Base-by-base conservation (phyloP, 1,140 invertebrate species). In the Papilio polyxenes region DNA sequence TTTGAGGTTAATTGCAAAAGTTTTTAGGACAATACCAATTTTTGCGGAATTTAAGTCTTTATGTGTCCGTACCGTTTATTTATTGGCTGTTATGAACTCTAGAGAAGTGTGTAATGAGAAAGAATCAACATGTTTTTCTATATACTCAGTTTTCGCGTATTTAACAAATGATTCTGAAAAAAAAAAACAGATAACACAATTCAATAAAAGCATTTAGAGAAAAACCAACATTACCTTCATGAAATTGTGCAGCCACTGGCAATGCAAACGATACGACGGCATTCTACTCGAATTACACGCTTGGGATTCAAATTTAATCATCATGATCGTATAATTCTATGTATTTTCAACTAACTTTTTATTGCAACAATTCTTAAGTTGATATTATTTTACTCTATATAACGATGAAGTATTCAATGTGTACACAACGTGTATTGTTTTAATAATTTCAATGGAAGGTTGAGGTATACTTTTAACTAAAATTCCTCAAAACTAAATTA, bases 1-100 rank as follows among this genome's bases (percentile, higher is more conserved):
- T 80, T n/a, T 80, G 2, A 69, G 59, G 37, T 76, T 69, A 80
- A 80, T 69, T 48, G 78, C 40, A n/a, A 65, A 80, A 80, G 56
- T 80, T 80, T 80, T 62, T 40, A 40, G 15, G 20, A 65, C 44
- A 48, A 48, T 69, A 40, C 56, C 8, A 49, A 40, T 80, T 80
- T 80, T 80, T 80, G 59, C 44, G 15, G 59, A 80, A 69, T 49
- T 80, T 80, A 76, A 51, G 20, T 31, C 6, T 49, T 51, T 76
- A 15, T 75, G 6, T 23, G 49, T 23, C 44, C 20, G 48, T 53
- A 76, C 49, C 17, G 9, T 51, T 76, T 53, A 76, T 76, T 76
- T 53, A 76, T 49, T 31, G 44, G 5, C 23, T 49, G 20, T 44
- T 20, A 9, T 2, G 20, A 76, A 76, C 9, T 76, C 8, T 76